Percentiles rank a stretch among this genome's conserved stretches.
Evolutionary conservation across 1,140 invertebrate genomes (phyloP).

Genomic region (Macrobrachium nipponense): DNA sequence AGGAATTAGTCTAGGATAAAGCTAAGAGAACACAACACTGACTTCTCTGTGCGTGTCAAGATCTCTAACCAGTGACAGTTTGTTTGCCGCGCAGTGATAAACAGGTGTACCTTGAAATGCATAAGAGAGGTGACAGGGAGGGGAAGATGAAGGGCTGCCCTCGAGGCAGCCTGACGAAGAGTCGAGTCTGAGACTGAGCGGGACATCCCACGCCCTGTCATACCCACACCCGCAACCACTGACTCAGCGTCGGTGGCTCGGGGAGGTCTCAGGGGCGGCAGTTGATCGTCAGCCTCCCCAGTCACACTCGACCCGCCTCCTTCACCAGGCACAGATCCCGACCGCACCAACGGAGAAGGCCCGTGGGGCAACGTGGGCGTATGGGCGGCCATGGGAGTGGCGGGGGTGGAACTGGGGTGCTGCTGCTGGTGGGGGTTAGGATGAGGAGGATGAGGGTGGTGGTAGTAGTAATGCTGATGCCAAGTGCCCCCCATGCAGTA

Average conservation of each 20-base stretch:
- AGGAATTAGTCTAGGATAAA: background rate
- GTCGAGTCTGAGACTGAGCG: constrained; percentile 69
- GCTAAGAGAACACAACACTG: background rate
- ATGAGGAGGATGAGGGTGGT: constrained; percentile 34
- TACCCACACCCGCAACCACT: constrained; percentile 24
- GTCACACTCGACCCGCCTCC: constrained; percentile 46
- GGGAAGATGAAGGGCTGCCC: constrained; percentile 68
- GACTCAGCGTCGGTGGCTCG: constrained; percentile 50
- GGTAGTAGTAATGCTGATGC: constrained; percentile 48
- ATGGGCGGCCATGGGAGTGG: constrained; percentile 58
- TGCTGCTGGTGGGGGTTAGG: constrained; percentile 13
- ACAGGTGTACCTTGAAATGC: constrained; percentile 69
- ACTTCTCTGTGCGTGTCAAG: background rate
- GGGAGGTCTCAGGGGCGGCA: constrained; percentile 57
- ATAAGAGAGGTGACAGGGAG: constrained; percentile 69
- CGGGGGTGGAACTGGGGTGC: constrained; percentile 60
- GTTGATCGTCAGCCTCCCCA: constrained; percentile 54
- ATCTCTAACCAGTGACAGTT: no score
- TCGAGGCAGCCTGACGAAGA: constrained; percentile 67
- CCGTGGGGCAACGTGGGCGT: constrained; percentile 59
- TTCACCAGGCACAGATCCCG: constrained; percentile 62
- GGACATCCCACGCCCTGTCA: constrained; percentile 65
- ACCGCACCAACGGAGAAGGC: constrained; percentile 60
- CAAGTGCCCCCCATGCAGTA: constrained; percentile 59
- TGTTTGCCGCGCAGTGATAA: background rate